phyloP scores from a whole-genome alignment of 2,113 vertebrate species.

The Neoarius graeffei region DNA sequence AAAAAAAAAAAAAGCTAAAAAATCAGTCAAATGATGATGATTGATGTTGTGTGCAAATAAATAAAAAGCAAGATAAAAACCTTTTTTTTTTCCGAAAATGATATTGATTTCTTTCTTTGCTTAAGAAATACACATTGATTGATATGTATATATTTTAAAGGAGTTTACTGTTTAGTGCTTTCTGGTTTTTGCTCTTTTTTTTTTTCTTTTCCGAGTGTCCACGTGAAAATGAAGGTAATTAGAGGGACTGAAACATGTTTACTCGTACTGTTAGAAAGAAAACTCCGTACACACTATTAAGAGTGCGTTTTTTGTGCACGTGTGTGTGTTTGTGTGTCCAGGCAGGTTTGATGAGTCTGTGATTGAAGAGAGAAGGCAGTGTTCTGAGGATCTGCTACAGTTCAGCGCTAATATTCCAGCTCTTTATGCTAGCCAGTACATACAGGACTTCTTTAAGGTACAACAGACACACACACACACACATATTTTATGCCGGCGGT shows the following conservation, averaged over 20 bases:
- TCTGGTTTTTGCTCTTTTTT: neutral
- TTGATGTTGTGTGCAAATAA: too few species aligned
- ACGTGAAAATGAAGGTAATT: neutral
- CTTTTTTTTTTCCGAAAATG: too few species aligned
- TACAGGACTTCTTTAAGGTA: constrained; percentile 98
- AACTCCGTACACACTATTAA: too few species aligned
- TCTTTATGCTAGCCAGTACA: constrained; percentile 88
- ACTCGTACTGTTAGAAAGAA: neutral
- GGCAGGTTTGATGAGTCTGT: constrained; percentile 93
- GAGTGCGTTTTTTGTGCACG: constrained; percentile 28
- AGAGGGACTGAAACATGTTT: neutral
- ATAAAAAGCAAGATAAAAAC: too few species aligned
- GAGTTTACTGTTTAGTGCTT: neutral
- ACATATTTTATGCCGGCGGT: neutral
- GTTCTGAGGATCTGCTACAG: constrained; percentile 94
- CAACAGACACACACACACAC: constrained; percentile 35
- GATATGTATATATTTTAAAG: neutral
- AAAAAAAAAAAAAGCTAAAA: too few species aligned
- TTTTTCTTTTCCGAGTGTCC: neutral
- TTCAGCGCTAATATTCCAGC: constrained; percentile 96
- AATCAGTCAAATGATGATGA: too few species aligned
- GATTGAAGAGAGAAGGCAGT: constrained; percentile 94
- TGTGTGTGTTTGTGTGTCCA: constrained; percentile 67
- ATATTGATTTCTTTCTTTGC: too few species aligned
- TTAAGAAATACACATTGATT: neutral